phyloP scores from a whole-genome alignment of 2,113 vertebrate species.

The Prionailurus bengalensis region DNA sequence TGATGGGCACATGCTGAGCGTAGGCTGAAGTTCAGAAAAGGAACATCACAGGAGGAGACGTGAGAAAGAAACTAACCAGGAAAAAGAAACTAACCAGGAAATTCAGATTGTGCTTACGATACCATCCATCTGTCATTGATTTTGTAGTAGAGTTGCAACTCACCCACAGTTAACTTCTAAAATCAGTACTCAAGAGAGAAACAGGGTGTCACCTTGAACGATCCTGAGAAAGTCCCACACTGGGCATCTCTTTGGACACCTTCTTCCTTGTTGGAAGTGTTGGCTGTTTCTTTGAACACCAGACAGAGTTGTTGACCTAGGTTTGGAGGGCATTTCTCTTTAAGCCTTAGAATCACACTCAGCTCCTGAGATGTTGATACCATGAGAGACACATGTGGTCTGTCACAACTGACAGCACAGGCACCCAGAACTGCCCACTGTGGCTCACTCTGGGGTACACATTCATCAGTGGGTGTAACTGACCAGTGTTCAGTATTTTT shows the following conservation, averaged over 20 bases:
- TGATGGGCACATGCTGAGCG: not conserved
- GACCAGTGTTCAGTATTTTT: not conserved
- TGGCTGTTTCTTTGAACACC: not conserved
- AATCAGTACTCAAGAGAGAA: not conserved
- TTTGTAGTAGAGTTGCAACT: not conserved
- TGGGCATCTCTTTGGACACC: fast-evolving
- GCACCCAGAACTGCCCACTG: not conserved
- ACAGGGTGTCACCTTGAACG: not conserved
- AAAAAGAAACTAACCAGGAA: not conserved
- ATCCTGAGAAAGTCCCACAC: not conserved
- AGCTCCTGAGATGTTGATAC: not conserved
- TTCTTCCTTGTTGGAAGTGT: not conserved
- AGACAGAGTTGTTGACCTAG: fast-evolving
- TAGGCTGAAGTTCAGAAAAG: not conserved
- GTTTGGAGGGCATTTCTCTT: not conserved
- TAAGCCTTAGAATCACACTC: not conserved
- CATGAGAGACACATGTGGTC: fast-evolving
- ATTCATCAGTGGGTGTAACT: fast-evolving
- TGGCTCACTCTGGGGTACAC: fast-evolving
- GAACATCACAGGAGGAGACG: not conserved
- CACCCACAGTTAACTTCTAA: not conserved
- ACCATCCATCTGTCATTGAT: not conserved
- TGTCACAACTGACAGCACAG: fast-evolving
- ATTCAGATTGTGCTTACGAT: not conserved
- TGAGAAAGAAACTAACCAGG: not conserved